Conservation (phyloP, 2,888 invertebrate species). For the Neoscelio sp. region DNA sequence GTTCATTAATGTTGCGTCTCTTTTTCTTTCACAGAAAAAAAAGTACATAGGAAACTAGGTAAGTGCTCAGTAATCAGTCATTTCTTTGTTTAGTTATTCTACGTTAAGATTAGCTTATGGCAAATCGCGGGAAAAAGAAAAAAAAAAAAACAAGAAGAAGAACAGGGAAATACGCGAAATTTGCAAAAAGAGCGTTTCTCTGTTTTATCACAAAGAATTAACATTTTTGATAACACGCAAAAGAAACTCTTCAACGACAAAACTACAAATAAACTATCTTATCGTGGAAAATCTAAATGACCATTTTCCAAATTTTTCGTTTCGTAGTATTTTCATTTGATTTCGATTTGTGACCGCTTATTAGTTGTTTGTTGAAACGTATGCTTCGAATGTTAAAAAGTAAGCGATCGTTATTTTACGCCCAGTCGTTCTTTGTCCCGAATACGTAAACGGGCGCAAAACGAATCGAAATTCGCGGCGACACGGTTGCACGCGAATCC, state of each 20-base stretch:
- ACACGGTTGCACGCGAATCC: not conserved
- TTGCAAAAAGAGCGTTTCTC: slow-evolving; percentile 64
- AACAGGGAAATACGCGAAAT: slow-evolving; percentile 48
- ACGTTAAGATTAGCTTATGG: slow-evolving; percentile 67
- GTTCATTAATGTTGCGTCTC: slow-evolving; percentile 67
- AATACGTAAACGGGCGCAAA: slow-evolving; percentile 16
- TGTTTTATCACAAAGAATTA: slow-evolving; percentile 45
- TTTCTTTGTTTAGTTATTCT: slow-evolving; percentile 67
- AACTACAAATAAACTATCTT: slow-evolving; percentile 56
- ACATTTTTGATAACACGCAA: not conserved
- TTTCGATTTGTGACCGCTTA: slow-evolving; percentile 43
- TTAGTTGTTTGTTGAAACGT: slow-evolving; percentile 43
- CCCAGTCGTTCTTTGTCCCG: no score
- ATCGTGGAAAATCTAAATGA: slow-evolving; percentile 66
- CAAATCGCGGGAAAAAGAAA: slow-evolving; percentile 20
- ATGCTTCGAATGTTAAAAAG: slow-evolving; percentile 40
- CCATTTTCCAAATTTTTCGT: slow-evolving; percentile 22
- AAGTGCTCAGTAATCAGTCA: slow-evolving; percentile 66
- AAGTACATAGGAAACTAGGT: slow-evolving; percentile 66
- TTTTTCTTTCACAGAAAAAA: slow-evolving; percentile 68
- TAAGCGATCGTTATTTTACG: not conserved
- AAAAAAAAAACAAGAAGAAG: slow-evolving; percentile 11
- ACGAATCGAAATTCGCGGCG: slow-evolving; percentile 4
- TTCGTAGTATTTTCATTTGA: slow-evolving; percentile 41
- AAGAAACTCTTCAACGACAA: slow-evolving; percentile 2